These are phyloP conservation scores for Prunella himalayana DNA, from an alignment of 2,113 vertebrate genomes.

Conservation along the genomic window DNA sequence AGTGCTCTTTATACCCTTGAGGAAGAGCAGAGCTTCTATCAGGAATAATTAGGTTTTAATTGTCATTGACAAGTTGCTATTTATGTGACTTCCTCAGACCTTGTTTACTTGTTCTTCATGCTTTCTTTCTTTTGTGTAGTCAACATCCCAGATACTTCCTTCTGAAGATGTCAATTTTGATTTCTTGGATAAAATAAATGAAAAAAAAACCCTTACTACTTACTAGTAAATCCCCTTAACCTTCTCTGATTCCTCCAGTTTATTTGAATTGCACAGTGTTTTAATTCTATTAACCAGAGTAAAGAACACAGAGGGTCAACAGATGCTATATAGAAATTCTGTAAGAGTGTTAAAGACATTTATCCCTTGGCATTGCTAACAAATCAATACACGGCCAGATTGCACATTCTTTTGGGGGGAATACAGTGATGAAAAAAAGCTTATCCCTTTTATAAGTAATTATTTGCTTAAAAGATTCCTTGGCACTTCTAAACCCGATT, in stretches of 20 bases:
- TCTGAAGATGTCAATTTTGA: neutral
- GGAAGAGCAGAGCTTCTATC: neutral
- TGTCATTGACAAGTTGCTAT: neutral
- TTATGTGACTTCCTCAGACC: neutral
- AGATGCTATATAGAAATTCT: neutral
- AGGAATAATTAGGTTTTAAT: conserved; percentile 19
- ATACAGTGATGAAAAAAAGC: neutral
- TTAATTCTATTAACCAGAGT: neutral
- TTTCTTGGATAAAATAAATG: neutral
- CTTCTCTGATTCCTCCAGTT: neutral
- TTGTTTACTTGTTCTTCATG: neutral
- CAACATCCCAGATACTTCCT: neutral
- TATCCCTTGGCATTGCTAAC: neutral
- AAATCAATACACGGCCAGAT: neutral
- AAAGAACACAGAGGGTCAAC: neutral
- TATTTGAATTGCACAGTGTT: neutral
- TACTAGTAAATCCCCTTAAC: neutral
- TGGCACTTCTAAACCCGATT: neutral
- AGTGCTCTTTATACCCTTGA: neutral
- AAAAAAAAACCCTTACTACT: neutral
- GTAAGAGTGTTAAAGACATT: neutral
- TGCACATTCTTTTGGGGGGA: neutral
- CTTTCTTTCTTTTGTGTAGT: neutral
- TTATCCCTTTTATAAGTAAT: conserved; percentile 16
- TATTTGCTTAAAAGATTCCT: conserved; percentile 16